A percentile compares a stretch with the other conserved stretches of the same genome.
phyloP scores from a whole-genome alignment of 2,888 invertebrate species.

The Fragum whitleyi region DNA sequence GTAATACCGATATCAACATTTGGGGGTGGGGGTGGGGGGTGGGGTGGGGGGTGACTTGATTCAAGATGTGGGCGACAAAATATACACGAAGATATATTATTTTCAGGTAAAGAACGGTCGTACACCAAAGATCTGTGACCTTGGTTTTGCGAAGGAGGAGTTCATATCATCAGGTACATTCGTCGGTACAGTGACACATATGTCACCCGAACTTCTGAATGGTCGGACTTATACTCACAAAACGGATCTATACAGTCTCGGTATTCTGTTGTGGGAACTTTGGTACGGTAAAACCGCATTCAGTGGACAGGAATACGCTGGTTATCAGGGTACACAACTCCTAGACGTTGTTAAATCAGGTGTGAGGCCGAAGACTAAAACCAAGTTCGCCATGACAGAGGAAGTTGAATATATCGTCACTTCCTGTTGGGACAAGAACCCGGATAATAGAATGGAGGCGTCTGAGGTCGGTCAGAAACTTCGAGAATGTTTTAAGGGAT shows the following conservation, averaged over 20 bases:
- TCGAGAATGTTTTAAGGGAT: background rate
- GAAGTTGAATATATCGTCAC: constrained; percentile 30
- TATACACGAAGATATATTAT: too few species aligned
- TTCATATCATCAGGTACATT: constrained; percentile 74
- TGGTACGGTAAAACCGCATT: constrained; percentile 77
- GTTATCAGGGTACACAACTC: constrained; percentile 1
- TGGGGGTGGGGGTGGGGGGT: too few species aligned
- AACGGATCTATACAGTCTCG: constrained; percentile 78
- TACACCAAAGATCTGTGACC: constrained; percentile 77
- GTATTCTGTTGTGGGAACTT: constrained; percentile 78
- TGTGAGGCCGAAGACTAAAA: constrained; percentile 31
- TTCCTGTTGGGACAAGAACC: constrained; percentile 45
- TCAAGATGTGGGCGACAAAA: too few species aligned
- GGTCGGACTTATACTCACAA: constrained; percentile 69
- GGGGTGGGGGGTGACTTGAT: too few species aligned
- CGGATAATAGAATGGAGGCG: constrained; percentile 35
- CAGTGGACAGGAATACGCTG: constrained; percentile 32
- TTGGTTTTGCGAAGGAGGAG: constrained; percentile 78
- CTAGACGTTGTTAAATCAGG: constrained; percentile 43
- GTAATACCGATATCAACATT: too few species aligned
- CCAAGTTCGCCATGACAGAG: constrained; percentile 26
- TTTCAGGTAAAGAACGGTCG: constrained; percentile 64
- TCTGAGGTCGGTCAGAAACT: constrained; percentile 14
- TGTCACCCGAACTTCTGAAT: constrained; percentile 79
- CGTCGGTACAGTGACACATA: constrained; percentile 76